Percentiles rank a stretch among this genome's conserved stretches.
These are phyloP conservation scores for Aromia moschata DNA, from an alignment of 2,888 invertebrate genomes.

Conservation along the genomic window DNA sequence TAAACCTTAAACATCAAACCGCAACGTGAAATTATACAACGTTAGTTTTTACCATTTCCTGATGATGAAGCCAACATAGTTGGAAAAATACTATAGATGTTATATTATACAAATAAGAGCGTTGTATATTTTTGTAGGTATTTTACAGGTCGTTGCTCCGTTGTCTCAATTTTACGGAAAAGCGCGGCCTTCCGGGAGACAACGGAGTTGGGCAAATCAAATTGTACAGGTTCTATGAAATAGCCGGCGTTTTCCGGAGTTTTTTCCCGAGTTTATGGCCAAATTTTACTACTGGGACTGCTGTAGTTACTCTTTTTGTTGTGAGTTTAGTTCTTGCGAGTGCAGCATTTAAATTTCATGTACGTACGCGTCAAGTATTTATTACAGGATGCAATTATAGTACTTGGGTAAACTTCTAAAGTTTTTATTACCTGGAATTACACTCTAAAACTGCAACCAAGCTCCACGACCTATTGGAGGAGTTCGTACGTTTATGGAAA, in stretches of 20 bases:
- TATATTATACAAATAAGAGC: too few species aligned
- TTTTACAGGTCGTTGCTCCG: too few species aligned
- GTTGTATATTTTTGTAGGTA: too few species aligned
- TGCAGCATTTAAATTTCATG: slow-evolving; percentile 20
- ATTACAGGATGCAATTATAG: slow-evolving; percentile 21
- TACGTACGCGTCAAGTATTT: slow-evolving; percentile 14
- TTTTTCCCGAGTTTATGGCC: slow-evolving; percentile 11
- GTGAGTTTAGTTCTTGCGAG: neutral
- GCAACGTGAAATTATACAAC: too few species aligned
- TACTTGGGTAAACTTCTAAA: slow-evolving; percentile 10
- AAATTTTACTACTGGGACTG: slow-evolving; percentile 16
- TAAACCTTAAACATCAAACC: too few species aligned
- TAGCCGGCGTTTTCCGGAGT: slow-evolving; percentile 17
- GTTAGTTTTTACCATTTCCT: too few species aligned
- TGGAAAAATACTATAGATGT: too few species aligned
- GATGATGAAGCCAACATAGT: too few species aligned
- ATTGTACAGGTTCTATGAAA: slow-evolving; percentile 18
- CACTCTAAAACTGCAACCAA: slow-evolving; percentile 8
- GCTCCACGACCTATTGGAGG: slow-evolving; percentile 4
- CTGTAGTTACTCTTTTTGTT: slow-evolving; percentile 21
- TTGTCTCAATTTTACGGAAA: too few species aligned
- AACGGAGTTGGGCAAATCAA: too few species aligned
- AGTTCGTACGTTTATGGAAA: too few species aligned
- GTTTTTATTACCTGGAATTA: slow-evolving; percentile 17
- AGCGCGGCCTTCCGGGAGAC: too few species aligned